Evolutionary conservation across 2,797 vertebrate genomes (phyloP), one percentile per base, ranked within the genome.

Genomic region (Danionella dracula): DNA sequence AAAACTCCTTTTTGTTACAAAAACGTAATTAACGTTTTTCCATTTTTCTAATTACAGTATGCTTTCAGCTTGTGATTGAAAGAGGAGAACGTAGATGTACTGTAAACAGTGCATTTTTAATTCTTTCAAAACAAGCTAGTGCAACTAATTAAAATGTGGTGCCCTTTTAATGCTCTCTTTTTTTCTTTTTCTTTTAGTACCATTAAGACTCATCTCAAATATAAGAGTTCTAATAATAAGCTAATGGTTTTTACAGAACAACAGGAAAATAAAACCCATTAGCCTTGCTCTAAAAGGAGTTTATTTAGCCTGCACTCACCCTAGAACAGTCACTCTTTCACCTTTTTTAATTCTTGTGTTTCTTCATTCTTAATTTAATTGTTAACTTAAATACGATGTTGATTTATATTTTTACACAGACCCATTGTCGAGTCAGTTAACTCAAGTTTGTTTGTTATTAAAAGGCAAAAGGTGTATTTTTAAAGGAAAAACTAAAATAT

Each of bases 21-120:
- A 50, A 63, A 51, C 41, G 8, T 37, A 20, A 53, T 63, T 63
- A 51, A 16, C n/a, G n/a, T n/a, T n/a, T n/a, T n/a, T n/a, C n/a
- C n/a, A n/a, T n/a, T n/a, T n/a, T n/a, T n/a, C n/a, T 41, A 32
- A 42, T 63, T 11, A 13, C 11, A 41, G 38, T 20, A 19, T 10
- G 8, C 41, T 44, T 21, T 13, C 9, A 12, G 5, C 4, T 16
- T 53, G 4, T 61, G 34, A 49, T 5, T 5, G 6, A n/a, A 35
- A 15, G 3, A 15, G 9, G 11, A 34, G 19, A 10, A 16, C 19
- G 34, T 31, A 37, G 35, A 31, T 2, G n/a, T n/a, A 50, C n/a
- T n/a, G n/a, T n/a, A n/a, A n/a, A n/a, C n/a, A n/a, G n/a, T n/a
- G n/a, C n/a, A n/a, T n/a, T n/a, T n/a, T n/a, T n/a, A n/a, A n/a